Evolutionary conservation across 1,140 invertebrate species (phyloP).

Genomic region (Procambarus clarkii): DNA sequence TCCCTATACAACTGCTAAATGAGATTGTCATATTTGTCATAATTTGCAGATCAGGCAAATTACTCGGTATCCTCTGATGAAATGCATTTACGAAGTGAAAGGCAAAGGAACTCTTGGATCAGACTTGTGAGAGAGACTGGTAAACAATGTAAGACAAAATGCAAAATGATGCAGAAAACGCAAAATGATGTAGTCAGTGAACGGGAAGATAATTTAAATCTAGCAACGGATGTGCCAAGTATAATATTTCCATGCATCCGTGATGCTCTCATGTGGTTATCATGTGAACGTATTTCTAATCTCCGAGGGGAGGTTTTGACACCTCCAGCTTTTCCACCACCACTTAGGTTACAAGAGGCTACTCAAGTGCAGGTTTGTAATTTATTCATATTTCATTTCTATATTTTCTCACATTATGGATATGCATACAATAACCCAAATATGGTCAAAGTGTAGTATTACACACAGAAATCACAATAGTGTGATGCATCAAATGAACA

Average conservation of each 20-base stretch:
- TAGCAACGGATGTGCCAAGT: constrained; percentile 60
- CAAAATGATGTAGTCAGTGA: background rate
- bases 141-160: no score
- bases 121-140: constrained; percentile 24
- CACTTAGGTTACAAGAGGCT: constrained; percentile 39
- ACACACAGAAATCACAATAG: no score
- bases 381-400: background rate
- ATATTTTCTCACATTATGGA: no score
- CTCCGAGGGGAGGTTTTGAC: constrained; percentile 42
- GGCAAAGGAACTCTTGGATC: constrained; percentile 77
- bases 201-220: constrained; percentile 19
- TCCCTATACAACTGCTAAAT: no score
- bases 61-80: constrained; percentile 71
- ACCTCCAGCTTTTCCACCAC: constrained; percentile 48
- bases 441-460: no score
- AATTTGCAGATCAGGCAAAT: constrained; percentile 75
- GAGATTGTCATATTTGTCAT: no score
- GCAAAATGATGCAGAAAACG: background rate
- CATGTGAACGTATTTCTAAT: constrained; percentile 53
- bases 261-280: constrained; percentile 67
- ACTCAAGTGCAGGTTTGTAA: constrained; percentile 56
- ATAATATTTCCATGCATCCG: constrained; percentile 67
- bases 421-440: no score
- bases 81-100: constrained; percentile 71
- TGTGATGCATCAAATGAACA: no score